Conservation (phyloP, 35 echinoderm and acorn worm genomes). For the Antedon bifida region DNA sequence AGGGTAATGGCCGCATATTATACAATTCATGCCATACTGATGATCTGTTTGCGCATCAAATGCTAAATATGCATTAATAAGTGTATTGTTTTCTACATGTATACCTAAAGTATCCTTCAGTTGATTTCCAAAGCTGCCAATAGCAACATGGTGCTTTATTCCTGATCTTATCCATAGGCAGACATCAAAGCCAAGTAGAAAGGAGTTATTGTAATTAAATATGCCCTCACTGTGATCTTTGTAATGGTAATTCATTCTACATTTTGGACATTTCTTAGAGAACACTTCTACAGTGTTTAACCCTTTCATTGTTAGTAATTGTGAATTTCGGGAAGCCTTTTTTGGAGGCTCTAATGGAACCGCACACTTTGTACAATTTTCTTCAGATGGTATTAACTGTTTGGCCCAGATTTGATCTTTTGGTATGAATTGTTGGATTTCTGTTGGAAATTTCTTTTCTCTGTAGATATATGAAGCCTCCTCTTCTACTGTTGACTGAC, state of each 20-base stretch:
- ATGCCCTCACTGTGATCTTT: slow-evolving; percentile 13
- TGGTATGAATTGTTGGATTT: not conserved
- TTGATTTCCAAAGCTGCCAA: slow-evolving; percentile 14
- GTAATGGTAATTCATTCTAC: slow-evolving; percentile 13
- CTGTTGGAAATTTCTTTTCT: not conserved
- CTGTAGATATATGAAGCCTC: slow-evolving; percentile 1
- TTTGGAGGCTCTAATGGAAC: not conserved
- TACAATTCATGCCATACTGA: slow-evolving; percentile 11
- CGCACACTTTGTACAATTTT: not conserved
- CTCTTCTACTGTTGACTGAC: not conserved
- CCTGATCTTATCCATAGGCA: not conserved
- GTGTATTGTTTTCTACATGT: not conserved
- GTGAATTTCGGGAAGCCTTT: not conserved
- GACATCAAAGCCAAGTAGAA: slow-evolving; percentile 17
- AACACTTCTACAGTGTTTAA: not conserved
- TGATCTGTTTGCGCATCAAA: slow-evolving; percentile 6
- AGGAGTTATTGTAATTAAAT: slow-evolving; percentile 13
- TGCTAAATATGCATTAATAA: slow-evolving; percentile 12
- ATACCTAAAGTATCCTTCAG: not conserved
- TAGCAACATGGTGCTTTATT: slow-evolving; percentile 12
- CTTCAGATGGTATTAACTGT: slow-evolving; percentile 7
- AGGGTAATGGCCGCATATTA: slow-evolving; percentile 14
- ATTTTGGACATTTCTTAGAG: slow-evolving; percentile 10
- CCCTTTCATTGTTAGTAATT: not conserved
- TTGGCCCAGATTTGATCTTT: not conserved